Base-by-base conservation (phyloP, 2,113 vertebrate species). In the Gadus macrocephalus region DNA sequence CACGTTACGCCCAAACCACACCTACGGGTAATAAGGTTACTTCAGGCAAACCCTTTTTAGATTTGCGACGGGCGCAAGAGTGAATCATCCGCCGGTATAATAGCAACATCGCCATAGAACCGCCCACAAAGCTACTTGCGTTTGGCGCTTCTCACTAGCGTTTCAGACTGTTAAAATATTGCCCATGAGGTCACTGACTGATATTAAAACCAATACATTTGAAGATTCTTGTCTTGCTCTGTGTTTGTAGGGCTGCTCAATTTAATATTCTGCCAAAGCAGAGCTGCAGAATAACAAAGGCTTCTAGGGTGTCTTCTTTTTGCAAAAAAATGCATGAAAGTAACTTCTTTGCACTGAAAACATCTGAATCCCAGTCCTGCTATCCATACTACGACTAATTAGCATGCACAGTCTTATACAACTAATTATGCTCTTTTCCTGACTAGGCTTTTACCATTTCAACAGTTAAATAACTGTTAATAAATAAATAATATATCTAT, bases 401-500 rank as follows among this genome's bases (percentile, higher is more conserved):
- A 25, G 22, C 65, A 64, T 64, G 64, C 71, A 56, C 22, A 53
- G 20, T 27, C 35, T 55, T 1, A 53, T 60, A 17, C 12, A 62
- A 17, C 53, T 22, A 16, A n/a, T 62, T 42, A 19, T 25, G 35
- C 55, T 49, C 28, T 15, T 67, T 15, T 56, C 64, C 74, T 66
- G 62, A 7, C 64, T 59, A 66, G 15, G 56, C 62, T 49, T 38
- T 72, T 35, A 78, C 56, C 27, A 5, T 66, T 28, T 63, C 55
- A 35, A 70, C 61, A 71, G 77, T 73, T 64, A 11, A 70, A 31
- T 31, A 31, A 67, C 12, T 68, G 55, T 22, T 62, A n/a, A n/a
- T n/a, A 42, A 56, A 56, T 15, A 58, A 17, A 58, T 3, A 3
- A 17, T n/a, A 17, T 3, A 17, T 5, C n/a, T n/a, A 58, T 58